phyloP scores from a whole-genome alignment of 2,888 invertebrate genomes.

The Rotaria sp. region DNA sequence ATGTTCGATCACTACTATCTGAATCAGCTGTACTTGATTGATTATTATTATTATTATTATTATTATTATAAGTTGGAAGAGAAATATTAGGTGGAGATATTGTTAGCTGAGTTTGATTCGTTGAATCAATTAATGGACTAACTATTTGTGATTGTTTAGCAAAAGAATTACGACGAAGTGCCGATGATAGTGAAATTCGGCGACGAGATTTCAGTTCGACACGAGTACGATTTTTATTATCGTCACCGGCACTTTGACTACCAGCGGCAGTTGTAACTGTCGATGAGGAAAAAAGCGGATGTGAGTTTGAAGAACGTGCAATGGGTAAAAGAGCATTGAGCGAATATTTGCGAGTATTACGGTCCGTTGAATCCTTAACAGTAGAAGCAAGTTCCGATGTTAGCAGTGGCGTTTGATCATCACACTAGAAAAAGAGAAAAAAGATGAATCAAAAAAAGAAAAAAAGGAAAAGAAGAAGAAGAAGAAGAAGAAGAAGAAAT shows the following conservation, averaged over 20 bases:
- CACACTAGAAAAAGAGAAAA: not conserved
- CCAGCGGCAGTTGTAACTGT: not conserved
- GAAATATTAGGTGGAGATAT: not conserved
- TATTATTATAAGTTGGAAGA: not conserved
- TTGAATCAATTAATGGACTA: not conserved
- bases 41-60: not conserved
- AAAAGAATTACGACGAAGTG: not conserved
- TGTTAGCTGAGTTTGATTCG: not conserved
- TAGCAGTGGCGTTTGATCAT: not conserved
- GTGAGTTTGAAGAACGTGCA: not conserved
- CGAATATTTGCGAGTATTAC: slow-evolving; percentile 4
- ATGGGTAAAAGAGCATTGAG: not conserved
- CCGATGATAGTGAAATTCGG: not conserved
- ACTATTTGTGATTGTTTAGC: not conserved
- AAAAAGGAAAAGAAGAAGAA: not conserved
- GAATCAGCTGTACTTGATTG: not conserved
- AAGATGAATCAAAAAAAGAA: not conserved
- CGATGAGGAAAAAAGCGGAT: not conserved
- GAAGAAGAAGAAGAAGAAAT: too few species aligned
- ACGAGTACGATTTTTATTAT: not conserved
- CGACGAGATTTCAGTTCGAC: not conserved
- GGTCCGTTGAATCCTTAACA: not conserved
- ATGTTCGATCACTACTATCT: not conserved
- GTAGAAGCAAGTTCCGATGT: slow-evolving; percentile 7
- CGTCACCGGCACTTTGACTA: not conserved